phyloP scores from a whole-genome alignment of 2,888 invertebrate genomes.

The Cheilosia variabilis region DNA sequence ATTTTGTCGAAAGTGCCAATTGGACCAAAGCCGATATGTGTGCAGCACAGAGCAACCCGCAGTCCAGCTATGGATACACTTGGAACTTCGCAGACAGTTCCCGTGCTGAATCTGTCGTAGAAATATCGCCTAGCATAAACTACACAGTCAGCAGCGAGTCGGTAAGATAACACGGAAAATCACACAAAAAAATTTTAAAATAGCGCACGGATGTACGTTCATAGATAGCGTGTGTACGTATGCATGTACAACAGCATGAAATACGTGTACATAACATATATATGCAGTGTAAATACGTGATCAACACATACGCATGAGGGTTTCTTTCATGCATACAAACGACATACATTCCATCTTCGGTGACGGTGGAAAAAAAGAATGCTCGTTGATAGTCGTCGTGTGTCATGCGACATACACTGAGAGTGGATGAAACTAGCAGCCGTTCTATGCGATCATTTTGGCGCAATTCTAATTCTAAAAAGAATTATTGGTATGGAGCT shows the following conservation, averaged over 20 bases:
- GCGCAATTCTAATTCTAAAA: constrained; percentile 63
- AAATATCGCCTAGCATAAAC: constrained; percentile 84
- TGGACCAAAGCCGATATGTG: constrained; percentile 79
- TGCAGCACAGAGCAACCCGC: constrained; percentile 84
- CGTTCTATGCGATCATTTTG: constrained; percentile 53
- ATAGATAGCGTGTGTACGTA: constrained; percentile 76
- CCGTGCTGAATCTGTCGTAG: constrained; percentile 83
- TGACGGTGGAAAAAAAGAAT: constrained; percentile 56
- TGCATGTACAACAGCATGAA: constrained; percentile 75
- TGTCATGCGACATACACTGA: constrained; percentile 57
- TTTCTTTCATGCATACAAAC: constrained; percentile 31
- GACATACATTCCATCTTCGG: constrained; percentile 51
- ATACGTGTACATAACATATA: constrained; percentile 64
- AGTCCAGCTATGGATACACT: constrained; percentile 83
- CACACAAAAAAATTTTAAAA: constrained; percentile 69
- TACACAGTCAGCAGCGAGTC: constrained; percentile 84
- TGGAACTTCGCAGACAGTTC: constrained; percentile 84
- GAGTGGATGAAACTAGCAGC: constrained; percentile 20
- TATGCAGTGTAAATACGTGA: constrained; percentile 61
- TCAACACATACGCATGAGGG: constrained; percentile 24
- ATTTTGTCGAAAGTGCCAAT: constrained; percentile 24
- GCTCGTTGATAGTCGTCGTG: constrained; percentile 26
- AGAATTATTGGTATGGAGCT: constrained; percentile 5
- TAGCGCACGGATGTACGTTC: constrained; percentile 74
- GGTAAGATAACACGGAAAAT: constrained; percentile 80